phyloP scores from a whole-genome alignment of 2,113 vertebrate genomes.

The Pipa parva region DNA sequence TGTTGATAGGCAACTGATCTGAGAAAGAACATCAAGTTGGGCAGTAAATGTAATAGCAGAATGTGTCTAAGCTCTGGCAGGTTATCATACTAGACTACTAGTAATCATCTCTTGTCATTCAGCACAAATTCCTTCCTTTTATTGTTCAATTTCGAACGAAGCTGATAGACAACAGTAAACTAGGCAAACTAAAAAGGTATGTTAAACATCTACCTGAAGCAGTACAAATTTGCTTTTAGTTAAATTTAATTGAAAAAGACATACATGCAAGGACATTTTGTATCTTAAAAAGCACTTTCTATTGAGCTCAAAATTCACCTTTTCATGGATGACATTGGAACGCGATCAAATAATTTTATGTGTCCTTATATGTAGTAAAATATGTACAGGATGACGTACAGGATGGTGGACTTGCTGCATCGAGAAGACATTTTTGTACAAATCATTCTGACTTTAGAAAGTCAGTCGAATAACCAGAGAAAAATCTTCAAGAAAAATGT shows the following conservation, averaged over 20 bases:
- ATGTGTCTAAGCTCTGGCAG: constrained; percentile 25
- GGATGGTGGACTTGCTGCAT: too few relatives aligned
- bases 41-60: constrained; percentile 32
- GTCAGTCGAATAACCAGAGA: too few relatives aligned
- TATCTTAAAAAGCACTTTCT: neutral
- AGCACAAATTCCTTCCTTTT: constrained; percentile 26
- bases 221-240: neutral
- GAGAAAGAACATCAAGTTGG: constrained; percentile 20
- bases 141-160: constrained; percentile 17
- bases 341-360: constrained; percentile 25
- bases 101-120: constrained; percentile 41
- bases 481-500: too few relatives aligned
- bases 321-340: constrained; percentile 11
- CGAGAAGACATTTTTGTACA: too few relatives aligned
- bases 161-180: neutral
- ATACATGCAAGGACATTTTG: constrained; percentile 5
- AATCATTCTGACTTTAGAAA: too few relatives aligned
- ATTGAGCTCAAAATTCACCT: constrained; percentile 2
- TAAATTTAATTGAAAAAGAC: neutral
- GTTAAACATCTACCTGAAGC: neutral
- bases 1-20: constrained; percentile 17
- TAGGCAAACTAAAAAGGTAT: constrained; percentile 5
- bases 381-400: too few relatives aligned
- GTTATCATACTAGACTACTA: constrained; percentile 33
- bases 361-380: too few relatives aligned